Conservation (phyloP, 2,797 vertebrate species). For the Anguilla marmorata region DNA sequence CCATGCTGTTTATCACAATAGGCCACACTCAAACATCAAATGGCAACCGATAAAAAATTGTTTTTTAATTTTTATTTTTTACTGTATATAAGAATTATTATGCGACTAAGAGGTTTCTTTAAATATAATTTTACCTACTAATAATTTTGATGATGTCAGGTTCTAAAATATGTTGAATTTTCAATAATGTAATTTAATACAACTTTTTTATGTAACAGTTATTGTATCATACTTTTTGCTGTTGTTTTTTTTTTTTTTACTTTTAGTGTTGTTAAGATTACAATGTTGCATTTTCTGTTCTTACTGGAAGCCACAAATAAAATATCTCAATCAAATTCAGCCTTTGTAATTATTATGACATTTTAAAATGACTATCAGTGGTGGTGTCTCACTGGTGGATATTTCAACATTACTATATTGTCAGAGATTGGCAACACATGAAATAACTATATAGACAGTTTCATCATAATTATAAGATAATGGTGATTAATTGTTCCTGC, state of each 20-base stretch:
- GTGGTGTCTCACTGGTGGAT: neutral
- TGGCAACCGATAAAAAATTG: too few relatives aligned
- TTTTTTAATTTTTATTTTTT: neutral
- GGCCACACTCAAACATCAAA: neutral
- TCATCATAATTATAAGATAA: neutral
- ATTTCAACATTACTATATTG: neutral
- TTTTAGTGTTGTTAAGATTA: neutral
- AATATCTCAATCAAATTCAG: neutral
- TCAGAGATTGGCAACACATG: neutral
- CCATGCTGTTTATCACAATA: neutral
- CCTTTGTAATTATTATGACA: neutral
- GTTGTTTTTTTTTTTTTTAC: neutral
- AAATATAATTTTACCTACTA: neutral
- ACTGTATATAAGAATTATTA: neutral
- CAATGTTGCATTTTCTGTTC: neutral
- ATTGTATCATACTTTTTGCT: conserved; percentile 4
- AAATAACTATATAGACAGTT: neutral
- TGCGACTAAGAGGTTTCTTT: neutral
- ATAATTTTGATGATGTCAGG: conserved; percentile 15
- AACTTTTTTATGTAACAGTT: conserved; percentile 19
- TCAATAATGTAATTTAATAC: conserved; percentile 4
- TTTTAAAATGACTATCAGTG: neutral
- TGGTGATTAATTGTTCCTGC: neutral
- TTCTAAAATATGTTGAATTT: neutral
- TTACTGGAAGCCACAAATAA: neutral